Evolutionary conservation across 1,140 invertebrate species (phyloP).

Genomic region (Caenorhabditis tropicalis): DNA sequence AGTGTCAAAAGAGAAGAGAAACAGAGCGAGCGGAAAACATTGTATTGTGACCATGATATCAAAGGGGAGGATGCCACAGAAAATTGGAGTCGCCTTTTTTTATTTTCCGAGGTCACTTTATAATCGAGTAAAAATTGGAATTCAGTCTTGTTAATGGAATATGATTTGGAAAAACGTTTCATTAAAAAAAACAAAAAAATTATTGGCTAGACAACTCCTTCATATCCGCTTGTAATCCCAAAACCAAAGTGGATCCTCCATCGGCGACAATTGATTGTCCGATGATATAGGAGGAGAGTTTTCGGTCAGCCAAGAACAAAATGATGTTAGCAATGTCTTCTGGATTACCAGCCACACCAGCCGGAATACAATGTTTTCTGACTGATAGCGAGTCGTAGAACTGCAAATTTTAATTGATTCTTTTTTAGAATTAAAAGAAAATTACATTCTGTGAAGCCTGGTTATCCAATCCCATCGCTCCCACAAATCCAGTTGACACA

Average conservation of each 20-base stretch:
- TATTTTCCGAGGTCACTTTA: too few species aligned
- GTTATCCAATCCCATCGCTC: not conserved
- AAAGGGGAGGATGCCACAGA: not conserved
- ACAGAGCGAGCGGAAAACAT: not conserved
- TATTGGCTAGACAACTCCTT: too few species aligned
- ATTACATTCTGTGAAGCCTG: not conserved
- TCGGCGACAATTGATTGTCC: not conserved
- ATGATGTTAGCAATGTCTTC: not conserved
- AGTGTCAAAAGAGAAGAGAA: not conserved
- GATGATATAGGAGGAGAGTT: not conserved
- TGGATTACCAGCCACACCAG: not conserved
- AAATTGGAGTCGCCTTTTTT: not conserved
- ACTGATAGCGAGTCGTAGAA: not conserved
- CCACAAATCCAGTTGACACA: not conserved
- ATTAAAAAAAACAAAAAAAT: too few species aligned
- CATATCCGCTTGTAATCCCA: not conserved
- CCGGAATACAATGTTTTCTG: not conserved
- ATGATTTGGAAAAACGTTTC: too few species aligned
- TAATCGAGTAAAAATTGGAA: too few species aligned
- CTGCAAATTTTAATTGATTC: not conserved
- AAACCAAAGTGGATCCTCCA: not conserved
- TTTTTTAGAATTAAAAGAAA: not conserved
- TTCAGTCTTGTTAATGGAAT: too few species aligned
- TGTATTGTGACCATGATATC: not conserved
- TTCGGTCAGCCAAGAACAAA: not conserved